Evolutionary conservation across 2,888 invertebrate genomes (phyloP), one percentile per base, ranked within the genome.

Genomic region (Lacanobia wlatinum): DNA sequence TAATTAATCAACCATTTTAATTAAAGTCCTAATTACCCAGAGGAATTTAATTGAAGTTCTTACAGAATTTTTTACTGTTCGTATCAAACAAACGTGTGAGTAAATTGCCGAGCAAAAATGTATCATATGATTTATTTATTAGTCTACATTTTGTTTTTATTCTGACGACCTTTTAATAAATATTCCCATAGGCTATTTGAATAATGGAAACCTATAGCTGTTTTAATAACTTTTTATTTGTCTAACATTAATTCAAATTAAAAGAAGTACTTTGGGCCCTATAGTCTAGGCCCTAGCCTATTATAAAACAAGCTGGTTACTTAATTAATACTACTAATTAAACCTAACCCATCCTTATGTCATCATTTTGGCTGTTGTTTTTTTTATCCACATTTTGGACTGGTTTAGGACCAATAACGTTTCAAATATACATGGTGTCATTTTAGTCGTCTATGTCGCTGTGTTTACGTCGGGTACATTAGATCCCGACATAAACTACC

Each of bases 11-110:
- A 46, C 52, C 18, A 59, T 59, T 66, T 66, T 70, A 76, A 82
- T 69, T 69, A 70, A 65, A 48, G 2, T 23, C 16, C 8, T 34
- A 10, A 46, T 52, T 23, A 23, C 14, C 7, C 5, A 23, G 12
- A 64, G 40, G 60, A 81, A 81, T 78, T 78, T 82, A 16, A 82
- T 79, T 55, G 50, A 0, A 43, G 40, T 14, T 58, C 46, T 34
- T 18, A 53, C 12, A 34, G 23, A 18, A 48, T 59, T 79, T 53
- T 14, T 62, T 62, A n/a, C 28, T 16, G 2, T 34, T 38, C 23
- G 10, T 23, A 8, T 53, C 16, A 55, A 56, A 21, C 6, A 64
- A 73, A 52, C 10, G 28, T 56, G 34, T 56, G 61, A 61, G 60
- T 74, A 46, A 60, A 40, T 55, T 60, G 70, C 28, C 1, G 28